Evolutionary conservation across 2,113 vertebrate species (phyloP), one percentile per base, ranked within the genome.

Genomic region (Xiphophorus maculatus): DNA sequence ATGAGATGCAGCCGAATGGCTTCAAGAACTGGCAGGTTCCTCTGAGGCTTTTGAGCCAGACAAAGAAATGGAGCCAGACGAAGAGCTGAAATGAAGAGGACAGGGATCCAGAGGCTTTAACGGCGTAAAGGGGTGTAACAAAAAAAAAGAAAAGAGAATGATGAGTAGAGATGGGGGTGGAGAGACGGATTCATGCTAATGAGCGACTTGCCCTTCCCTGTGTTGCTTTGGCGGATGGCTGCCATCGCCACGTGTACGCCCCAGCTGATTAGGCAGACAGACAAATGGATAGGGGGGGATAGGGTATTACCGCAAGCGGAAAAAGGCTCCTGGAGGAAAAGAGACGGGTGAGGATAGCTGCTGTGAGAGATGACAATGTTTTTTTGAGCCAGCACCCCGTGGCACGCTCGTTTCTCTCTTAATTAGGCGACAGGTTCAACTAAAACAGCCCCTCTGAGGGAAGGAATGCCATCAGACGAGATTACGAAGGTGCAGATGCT

Each of bases 21-120:
- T 92, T 85, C 63, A 32, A 82, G 79, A 86, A 85, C 83, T 93
- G 89, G 89, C 90, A 90, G 88, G 70, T 81, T 37, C 86, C 83
- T 84, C 25, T 0, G 80, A 67, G 86, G 76, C 42, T 83, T 84
- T 77, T 83, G 35, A 83, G 85, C 80, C 84, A 89, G 86, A 86
- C 71, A 29, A 69, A 84, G 81, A 74, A 88, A 89, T 72, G 64
- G 77, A 86, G 89, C 82, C 83, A 87, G 72, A 79, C 54, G 27
- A 84, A 58, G 74, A 78, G 74, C 78, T 54, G 60, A 88, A 87
- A 89, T 76, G 68, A 82, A 76, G 71, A 87, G 58, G 70, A 76
- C 15, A 73, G 68, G 68, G 77, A 74, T 69, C 63, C 19, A 69
- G 69, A 80, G 63, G 5, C 74, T 62, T 25, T 30, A 29, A 75